Base-by-base conservation (phyloP, 2,888 invertebrate species). In the Thereva nobilitata region DNA sequence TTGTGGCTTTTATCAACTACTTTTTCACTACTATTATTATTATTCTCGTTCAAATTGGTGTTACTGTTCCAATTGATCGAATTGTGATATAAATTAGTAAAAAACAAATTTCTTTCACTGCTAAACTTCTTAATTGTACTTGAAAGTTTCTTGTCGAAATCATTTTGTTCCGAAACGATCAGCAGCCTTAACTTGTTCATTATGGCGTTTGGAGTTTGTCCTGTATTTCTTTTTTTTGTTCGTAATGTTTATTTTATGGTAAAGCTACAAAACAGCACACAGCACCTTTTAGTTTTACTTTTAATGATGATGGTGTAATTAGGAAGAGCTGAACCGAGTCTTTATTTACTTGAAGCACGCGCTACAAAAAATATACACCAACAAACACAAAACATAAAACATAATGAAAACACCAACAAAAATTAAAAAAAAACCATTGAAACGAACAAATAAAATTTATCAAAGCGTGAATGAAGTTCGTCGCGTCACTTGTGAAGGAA, bases 81-180 rank as follows among this genome's bases (percentile, higher is more conserved):
- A 55, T 53, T 70, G 47, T 70, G 68, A 57, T 70, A 70, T 6
- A 70, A 57, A 59, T 70, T 70, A 7, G 68, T 52, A 52, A 70
- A 68, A 65, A 70, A 70, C 64, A 70, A 63, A 64, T 70, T 70
- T 57, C 70, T 50, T 65, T 70, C 70, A 64, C 70, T 70, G 44
- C 68, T 70, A 52, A 70, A 70, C 55, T 70, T 70, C 64, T 70
- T 70, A 34, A 70, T 70, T 53, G 66, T 68, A 38, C 53, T 68
- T 5, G 70, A 66, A 9, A 70, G 67, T 65, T 64, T 70, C 50
- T 70, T 70, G 45, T 70, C 70, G 47, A 70, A 68, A 54, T 70
- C 70, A 59, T 67, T 68, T 55, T 70, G 70, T 49, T 70, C 70
- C n/a, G 70, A 67, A 5, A 68, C 68, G 34, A 70, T 70, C 45